phyloP scores from a whole-genome alignment of 2,797 vertebrate species.

The Rhynchonycteris naso region DNA sequence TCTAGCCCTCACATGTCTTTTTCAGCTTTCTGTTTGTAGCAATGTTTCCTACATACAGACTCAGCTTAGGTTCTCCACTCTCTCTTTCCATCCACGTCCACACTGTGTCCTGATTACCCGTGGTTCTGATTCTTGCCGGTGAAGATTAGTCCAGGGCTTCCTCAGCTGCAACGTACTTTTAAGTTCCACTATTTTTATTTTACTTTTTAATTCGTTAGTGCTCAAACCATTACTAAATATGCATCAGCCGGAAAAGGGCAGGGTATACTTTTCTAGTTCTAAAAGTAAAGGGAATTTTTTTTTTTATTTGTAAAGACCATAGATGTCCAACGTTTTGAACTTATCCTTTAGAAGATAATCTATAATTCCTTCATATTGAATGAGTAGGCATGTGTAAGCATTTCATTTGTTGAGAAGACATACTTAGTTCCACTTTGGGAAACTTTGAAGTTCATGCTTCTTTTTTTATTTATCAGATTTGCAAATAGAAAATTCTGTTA shows the following conservation, averaged over 20 bases:
- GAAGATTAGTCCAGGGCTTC: background rate
- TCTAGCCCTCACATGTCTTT: slow-evolving; percentile 39
- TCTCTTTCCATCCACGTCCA: slow-evolving; percentile 11
- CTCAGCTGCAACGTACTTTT: background rate
- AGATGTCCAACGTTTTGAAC: background rate
- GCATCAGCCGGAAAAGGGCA: background rate
- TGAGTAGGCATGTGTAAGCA: background rate
- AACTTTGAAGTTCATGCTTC: background rate
- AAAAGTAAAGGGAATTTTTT: background rate
- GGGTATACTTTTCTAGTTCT: background rate
- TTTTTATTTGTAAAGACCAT: background rate
- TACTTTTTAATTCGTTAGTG: background rate
- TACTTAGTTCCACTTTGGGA: background rate
- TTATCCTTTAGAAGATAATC: background rate
- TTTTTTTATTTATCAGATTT: slow-evolving; percentile 5
- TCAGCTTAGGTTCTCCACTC: background rate
- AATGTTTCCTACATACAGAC: slow-evolving; percentile 57
- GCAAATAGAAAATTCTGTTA: background rate
- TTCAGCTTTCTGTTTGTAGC: slow-evolving; percentile 45
- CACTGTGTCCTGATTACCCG: background rate
- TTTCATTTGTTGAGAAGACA: background rate
- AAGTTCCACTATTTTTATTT: slow-evolving; percentile 25
- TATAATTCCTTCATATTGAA: background rate
- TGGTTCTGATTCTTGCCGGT: background rate
- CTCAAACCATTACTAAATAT: background rate